phyloP scores from a whole-genome alignment of 2,113 vertebrate species.

The Tapirus terrestris region DNA sequence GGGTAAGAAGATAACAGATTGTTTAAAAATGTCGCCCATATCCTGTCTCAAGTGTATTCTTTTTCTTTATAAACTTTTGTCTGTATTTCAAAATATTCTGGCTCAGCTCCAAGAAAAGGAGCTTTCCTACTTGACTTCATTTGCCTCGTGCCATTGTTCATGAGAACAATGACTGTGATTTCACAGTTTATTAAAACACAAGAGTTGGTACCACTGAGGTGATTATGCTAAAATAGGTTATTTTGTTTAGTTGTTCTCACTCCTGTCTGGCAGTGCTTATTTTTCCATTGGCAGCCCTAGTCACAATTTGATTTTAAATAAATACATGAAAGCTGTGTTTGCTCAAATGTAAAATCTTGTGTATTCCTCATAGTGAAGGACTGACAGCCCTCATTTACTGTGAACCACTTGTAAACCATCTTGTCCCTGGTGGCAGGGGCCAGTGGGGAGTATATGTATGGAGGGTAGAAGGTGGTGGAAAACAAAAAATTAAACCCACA shows the following conservation, averaged over 20 bases:
- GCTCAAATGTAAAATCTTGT: background rate
- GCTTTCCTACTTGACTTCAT: slow-evolving; percentile 28
- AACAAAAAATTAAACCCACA: background rate
- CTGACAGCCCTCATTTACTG: background rate
- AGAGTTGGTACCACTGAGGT: background rate
- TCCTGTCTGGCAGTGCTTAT: slow-evolving; percentile 48
- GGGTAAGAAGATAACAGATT: slow-evolving; percentile 29
- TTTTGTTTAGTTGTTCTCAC: slow-evolving; percentile 65
- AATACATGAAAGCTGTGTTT: background rate
- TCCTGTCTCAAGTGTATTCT: slow-evolving; percentile 38
- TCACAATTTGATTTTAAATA: slow-evolving; percentile 36
- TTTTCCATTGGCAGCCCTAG: slow-evolving; percentile 35
- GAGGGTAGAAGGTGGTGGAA: background rate
- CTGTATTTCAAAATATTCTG: slow-evolving; percentile 47
- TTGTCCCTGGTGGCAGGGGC: background rate
- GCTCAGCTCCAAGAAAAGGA: slow-evolving; percentile 39
- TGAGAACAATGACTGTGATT: slow-evolving; percentile 61
- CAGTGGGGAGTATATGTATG: background rate
- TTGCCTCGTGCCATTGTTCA: slow-evolving; percentile 62
- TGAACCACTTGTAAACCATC: background rate
- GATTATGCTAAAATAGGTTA: slow-evolving; percentile 10
- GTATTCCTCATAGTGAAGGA: background rate
- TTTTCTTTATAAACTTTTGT: slow-evolving; percentile 61
- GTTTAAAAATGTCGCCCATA: slow-evolving; percentile 55
- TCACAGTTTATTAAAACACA: slow-evolving; percentile 67